phyloP scores from a whole-genome alignment of 2,113 vertebrate species.

The Irena cyanogastra region DNA sequence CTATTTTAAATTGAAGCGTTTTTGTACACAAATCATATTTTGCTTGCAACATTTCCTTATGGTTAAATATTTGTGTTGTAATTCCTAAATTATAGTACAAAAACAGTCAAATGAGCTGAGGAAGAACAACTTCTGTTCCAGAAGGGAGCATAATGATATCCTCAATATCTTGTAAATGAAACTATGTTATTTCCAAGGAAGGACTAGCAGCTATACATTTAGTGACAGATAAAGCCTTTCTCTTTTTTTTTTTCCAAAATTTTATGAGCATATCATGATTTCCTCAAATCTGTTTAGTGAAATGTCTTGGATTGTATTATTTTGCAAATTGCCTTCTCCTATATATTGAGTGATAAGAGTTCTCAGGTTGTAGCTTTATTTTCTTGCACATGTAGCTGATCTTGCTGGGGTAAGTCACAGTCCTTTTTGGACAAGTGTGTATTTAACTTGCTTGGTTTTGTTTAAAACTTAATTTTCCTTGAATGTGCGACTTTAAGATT shows the following conservation, averaged over 20 bases:
- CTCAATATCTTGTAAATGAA: neutral
- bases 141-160: neutral
- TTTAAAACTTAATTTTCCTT: neutral
- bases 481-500: neutral
- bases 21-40: neutral
- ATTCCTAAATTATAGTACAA: neutral
- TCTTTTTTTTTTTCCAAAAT: accelerated
- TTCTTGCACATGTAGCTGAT: neutral
- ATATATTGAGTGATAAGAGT: neutral
- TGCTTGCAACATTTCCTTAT: neutral
- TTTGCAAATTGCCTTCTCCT: neutral
- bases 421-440: neutral
- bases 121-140: neutral
- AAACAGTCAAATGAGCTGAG: neutral
- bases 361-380: neutral
- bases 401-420: neutral
- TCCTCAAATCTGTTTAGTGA: neutral
- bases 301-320: neutral
- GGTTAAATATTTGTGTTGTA: conserved; percentile 18
- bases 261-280: neutral
- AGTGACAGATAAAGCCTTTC: neutral
- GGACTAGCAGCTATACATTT: neutral
- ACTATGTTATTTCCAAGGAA: neutral
- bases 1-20: neutral
- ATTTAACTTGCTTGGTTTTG: neutral